Percentiles rank a stretch among this genome's conserved stretches.
Conservation (phyloP, 2,113 vertebrate species). For the Zosterops lateralis region DNA sequence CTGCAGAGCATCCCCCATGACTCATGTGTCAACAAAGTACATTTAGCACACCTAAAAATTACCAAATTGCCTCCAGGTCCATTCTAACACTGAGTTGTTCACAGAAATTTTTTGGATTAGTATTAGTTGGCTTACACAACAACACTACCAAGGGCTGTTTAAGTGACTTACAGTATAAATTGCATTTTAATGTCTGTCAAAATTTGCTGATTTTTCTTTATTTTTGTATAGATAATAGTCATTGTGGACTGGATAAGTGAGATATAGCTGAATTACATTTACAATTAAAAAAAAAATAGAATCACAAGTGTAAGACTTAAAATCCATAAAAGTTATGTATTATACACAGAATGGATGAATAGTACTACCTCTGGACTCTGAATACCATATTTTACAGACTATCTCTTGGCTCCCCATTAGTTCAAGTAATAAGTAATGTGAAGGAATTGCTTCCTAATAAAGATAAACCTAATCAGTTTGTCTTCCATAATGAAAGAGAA, state of each 20-base stretch:
- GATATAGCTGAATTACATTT: not conserved
- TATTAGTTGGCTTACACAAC: not conserved
- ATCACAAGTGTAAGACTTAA: not conserved
- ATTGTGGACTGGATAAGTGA: not conserved
- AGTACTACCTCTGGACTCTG: not conserved
- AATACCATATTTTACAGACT: not conserved
- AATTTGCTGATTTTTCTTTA: not conserved
- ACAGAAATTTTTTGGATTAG: not conserved
- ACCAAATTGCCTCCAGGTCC: not conserved
- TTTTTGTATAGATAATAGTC: not conserved
- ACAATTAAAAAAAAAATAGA: not conserved
- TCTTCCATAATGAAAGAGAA: not conserved
- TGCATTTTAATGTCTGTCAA: not conserved
- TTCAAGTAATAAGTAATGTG: not conserved
- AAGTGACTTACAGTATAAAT: not conserved
- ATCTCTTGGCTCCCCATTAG: not conserved
- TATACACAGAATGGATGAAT: not conserved
- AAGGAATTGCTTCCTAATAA: not conserved
- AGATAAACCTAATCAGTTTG: not conserved
- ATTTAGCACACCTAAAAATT: not conserved
- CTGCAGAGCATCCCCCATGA: not conserved
- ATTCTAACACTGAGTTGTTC: not conserved
- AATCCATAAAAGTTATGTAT: not conserved
- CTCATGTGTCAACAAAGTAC: not conserved
- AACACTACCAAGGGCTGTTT: not conserved